These are phyloP conservation scores for Cantharis lateralis DNA, from an alignment of 2,888 invertebrate genomes.

Conservation along the genomic window DNA sequence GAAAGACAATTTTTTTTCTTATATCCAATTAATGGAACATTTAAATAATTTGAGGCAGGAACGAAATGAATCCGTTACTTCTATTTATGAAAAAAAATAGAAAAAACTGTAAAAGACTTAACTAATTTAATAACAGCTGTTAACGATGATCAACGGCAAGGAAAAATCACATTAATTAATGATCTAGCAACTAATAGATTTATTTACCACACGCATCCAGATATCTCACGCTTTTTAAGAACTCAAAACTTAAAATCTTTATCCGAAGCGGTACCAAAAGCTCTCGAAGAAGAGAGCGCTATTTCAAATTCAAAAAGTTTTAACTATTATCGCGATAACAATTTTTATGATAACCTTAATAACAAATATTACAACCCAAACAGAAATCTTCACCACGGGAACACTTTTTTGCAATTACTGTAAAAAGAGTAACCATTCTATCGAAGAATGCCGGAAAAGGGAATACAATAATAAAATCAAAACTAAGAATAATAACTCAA, in stretches of 20 bases:
- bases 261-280: neutral
- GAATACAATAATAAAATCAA: neutral
- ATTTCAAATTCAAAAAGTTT: neutral
- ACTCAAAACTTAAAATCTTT: neutral
- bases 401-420: neutral
- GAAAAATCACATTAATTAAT: neutral
- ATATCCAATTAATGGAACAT: neutral
- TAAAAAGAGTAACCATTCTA: neutral
- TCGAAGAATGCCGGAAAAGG: neutral
- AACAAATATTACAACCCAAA: no score
- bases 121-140: neutral
- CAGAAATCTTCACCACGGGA: neutral
- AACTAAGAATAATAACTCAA: neutral
- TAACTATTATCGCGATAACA: neutral
- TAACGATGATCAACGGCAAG: neutral
- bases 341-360: no score
- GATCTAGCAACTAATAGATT: neutral
- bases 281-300: neutral
- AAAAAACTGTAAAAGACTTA: neutral
- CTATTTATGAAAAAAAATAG: neutral
- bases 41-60: neutral
- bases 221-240: neutral
- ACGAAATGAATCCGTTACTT: neutral
- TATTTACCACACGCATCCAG: neutral
- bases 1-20: neutral